Conservation (phyloP, 2,888 invertebrate species). For the Drosophila buzzatii region DNA sequence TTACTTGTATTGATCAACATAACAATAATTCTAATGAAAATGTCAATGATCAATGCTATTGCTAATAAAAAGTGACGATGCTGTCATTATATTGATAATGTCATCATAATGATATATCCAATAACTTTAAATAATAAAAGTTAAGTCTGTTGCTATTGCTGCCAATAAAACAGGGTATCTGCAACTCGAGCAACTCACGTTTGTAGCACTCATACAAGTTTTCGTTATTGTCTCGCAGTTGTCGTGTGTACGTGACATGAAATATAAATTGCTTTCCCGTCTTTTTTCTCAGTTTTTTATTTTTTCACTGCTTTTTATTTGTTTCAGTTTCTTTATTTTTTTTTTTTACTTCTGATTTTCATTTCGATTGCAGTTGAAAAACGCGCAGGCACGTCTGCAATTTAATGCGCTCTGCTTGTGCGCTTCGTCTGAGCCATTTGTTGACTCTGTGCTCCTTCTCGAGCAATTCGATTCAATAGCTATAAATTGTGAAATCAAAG, state of each 20-base stretch:
- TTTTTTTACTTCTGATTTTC: constrained; percentile 52
- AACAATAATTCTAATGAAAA: neutral
- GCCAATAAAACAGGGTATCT: neutral
- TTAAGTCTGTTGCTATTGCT: neutral
- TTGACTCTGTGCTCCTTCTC: constrained; percentile 15
- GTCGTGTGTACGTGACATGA: constrained; percentile 65
- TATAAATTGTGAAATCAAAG: constrained; percentile 6
- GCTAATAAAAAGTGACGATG: neutral
- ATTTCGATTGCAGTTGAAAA: constrained; percentile 51
- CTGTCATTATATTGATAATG: neutral
- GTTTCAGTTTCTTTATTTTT: neutral
- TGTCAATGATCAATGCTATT: neutral
- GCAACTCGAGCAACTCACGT: neutral
- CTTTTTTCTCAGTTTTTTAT: constrained; percentile 13
- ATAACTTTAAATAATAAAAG: neutral
- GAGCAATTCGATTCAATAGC: constrained; percentile 1
- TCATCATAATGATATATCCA: no score
- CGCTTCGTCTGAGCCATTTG: constrained; percentile 15
- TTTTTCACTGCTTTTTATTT: constrained; percentile 13
- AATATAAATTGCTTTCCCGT: constrained; percentile 55
- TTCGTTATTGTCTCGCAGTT: constrained; percentile 37
- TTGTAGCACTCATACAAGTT: constrained; percentile 7
- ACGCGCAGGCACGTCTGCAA: constrained; percentile 61
- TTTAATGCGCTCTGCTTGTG: constrained; percentile 40
- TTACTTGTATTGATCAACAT: neutral